Evolutionary conservation across 1,140 invertebrate genomes (phyloP).

Genomic region (Episyrphus balteatus): DNA sequence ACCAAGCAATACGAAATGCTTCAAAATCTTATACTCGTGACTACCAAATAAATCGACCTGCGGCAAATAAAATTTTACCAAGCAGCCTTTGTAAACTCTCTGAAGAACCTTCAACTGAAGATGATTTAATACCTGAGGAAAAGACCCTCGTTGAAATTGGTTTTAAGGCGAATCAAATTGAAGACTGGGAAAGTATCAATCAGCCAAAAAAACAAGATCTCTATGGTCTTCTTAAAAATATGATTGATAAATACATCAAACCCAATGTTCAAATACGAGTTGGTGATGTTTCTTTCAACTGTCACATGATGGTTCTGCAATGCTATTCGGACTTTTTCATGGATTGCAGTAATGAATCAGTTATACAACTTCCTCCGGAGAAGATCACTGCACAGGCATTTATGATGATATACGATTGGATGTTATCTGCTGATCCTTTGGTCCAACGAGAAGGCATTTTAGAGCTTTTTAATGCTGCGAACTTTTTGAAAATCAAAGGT

Average conservation of each 20-base stretch:
- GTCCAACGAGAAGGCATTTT: constrained; percentile 53
- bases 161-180: too few species aligned
- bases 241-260: constrained; percentile 21
- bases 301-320: constrained; percentile 25
- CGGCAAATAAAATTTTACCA: too few species aligned
- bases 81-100: too few species aligned
- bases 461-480: constrained; percentile 54
- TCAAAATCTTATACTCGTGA: too few species aligned
- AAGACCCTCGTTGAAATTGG: too few species aligned
- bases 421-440: constrained; percentile 51
- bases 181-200: constrained; percentile 14
- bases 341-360: not conserved
- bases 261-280: constrained; percentile 26
- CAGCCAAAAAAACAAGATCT: constrained; percentile 15
- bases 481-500: constrained; percentile 55
- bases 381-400: constrained; percentile 48
- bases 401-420: constrained; percentile 61
- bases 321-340: constrained; percentile 27
- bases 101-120: too few species aligned
- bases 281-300: constrained; percentile 22
- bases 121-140: too few species aligned
- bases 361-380: constrained; percentile 4
- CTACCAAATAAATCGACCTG: too few species aligned
- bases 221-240: constrained; percentile 14
- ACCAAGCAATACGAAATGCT: too few species aligned